phyloP scores from a whole-genome alignment of 2,797 vertebrate genomes.

The Hemibagrus guttatus region DNA sequence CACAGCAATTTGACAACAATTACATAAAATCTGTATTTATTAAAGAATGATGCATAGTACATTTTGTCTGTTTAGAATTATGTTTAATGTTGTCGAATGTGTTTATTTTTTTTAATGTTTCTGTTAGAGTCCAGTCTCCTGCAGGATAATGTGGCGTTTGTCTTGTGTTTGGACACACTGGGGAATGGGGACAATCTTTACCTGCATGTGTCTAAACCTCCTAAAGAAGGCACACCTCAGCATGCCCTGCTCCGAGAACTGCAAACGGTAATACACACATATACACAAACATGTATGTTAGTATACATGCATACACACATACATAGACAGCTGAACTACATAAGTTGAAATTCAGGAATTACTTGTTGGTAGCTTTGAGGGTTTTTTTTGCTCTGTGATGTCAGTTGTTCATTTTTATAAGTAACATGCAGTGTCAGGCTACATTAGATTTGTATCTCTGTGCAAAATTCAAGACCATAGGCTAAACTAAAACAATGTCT shows the following conservation, averaged over 20 bases:
- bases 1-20: not conserved
- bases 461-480: not conserved
- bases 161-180: constrained; percentile 93
- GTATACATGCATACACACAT: not conserved
- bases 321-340: not conserved
- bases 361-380: not conserved
- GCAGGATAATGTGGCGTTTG: constrained; percentile 97
- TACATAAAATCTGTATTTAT: not conserved
- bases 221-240: constrained; percentile 92
- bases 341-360: not conserved
- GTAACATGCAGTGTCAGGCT: not conserved
- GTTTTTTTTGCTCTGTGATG: not conserved
- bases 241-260: constrained; percentile 87
- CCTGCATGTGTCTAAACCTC: constrained; percentile 96
- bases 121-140: constrained; percentile 91
- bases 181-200: constrained; percentile 85
- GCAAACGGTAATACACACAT: constrained; percentile 76
- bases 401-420: not conserved
- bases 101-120: not conserved
- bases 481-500: not conserved
- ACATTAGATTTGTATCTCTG: not conserved
- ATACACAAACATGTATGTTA: too few species aligned
- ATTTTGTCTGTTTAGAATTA: not conserved
- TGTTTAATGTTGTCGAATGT: not conserved
- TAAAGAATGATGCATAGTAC: not conserved